phyloP scores from a whole-genome alignment of 1,140 invertebrate genomes.

The Ladona fulva region DNA sequence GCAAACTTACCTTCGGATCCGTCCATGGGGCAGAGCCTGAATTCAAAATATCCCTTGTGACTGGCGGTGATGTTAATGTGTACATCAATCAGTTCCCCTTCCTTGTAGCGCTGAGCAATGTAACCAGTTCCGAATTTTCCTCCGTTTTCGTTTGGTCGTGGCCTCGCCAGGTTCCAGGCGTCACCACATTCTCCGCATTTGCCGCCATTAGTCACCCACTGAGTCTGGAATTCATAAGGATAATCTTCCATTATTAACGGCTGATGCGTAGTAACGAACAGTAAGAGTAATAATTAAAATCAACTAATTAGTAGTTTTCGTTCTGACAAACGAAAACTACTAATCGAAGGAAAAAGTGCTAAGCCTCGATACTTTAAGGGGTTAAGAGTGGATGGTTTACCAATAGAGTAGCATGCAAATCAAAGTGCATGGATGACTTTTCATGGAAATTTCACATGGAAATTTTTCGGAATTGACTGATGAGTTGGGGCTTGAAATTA shows the following conservation, averaged over 20 bases:
- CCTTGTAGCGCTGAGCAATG: slow-evolving; percentile 30
- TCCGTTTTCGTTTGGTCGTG: slow-evolving; percentile 52
- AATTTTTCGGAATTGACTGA: too few relatives aligned
- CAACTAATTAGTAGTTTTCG: too few relatives aligned
- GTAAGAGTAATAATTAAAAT: too few relatives aligned
- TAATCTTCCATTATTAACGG: neutral
- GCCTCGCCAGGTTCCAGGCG: slow-evolving; percentile 37
- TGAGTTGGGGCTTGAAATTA: too few relatives aligned
- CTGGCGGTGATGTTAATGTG: slow-evolving; percentile 38
- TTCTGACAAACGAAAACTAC: too few relatives aligned
- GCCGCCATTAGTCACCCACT: slow-evolving; percentile 40
- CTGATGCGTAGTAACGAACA: too few relatives aligned
- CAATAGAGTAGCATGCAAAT: too few relatives aligned
- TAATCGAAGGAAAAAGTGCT: too few relatives aligned
- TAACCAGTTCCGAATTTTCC: slow-evolving; percentile 49
- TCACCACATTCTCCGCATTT: slow-evolving; percentile 53
- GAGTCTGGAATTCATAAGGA: slow-evolving; percentile 23
- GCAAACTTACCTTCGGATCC: slow-evolving; percentile 17
- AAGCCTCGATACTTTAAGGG: too few relatives aligned
- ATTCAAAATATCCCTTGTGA: slow-evolving; percentile 38
- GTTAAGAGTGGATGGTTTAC: too few relatives aligned
- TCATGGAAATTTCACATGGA: too few relatives aligned
- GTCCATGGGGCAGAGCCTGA: slow-evolving; percentile 32
- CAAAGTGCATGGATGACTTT: too few relatives aligned
- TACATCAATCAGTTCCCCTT: slow-evolving; percentile 27